Conservation (phyloP, 1,140 invertebrate genomes). For the Stratiolaelaps scimitus region DNA sequence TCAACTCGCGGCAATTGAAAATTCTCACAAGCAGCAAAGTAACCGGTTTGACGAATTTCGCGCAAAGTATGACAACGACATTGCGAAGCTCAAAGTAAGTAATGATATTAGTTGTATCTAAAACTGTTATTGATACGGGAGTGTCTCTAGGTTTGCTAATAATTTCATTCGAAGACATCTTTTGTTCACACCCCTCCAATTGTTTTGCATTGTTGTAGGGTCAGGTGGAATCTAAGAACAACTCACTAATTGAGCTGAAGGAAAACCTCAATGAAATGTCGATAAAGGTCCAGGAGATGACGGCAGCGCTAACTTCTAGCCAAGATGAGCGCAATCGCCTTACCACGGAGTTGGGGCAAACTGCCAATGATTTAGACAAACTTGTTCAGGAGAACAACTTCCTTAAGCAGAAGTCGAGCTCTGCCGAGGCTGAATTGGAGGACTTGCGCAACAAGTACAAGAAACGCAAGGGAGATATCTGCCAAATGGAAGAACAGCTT, state of each 20-base stretch:
- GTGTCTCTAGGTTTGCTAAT: no score
- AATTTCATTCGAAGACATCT: no score
- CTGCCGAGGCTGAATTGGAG: not conserved
- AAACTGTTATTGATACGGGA: no score
- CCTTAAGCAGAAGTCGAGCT: not conserved
- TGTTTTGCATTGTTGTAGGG: not conserved
- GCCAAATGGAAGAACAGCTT: not conserved
- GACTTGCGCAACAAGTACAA: not conserved
- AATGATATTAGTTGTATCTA: no score
- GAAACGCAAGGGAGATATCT: constrained; percentile 13
- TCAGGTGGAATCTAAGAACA: not conserved
- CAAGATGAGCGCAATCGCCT: constrained; percentile 10
- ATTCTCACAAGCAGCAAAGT: not conserved
- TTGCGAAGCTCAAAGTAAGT: not conserved
- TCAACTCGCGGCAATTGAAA: not conserved
- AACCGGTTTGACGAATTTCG: not conserved
- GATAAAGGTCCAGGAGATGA: not conserved
- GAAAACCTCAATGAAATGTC: not conserved
- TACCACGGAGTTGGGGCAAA: not conserved
- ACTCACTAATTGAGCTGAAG: not conserved
- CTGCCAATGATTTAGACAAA: not conserved
- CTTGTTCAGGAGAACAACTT: not conserved
- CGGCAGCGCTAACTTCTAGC: not conserved
- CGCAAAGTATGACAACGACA: not conserved
- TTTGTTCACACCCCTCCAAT: no score